These are phyloP conservation scores for Manis pentadactyla DNA, from an alignment of 2,797 vertebrate species.

Conservation along the genomic window DNA sequence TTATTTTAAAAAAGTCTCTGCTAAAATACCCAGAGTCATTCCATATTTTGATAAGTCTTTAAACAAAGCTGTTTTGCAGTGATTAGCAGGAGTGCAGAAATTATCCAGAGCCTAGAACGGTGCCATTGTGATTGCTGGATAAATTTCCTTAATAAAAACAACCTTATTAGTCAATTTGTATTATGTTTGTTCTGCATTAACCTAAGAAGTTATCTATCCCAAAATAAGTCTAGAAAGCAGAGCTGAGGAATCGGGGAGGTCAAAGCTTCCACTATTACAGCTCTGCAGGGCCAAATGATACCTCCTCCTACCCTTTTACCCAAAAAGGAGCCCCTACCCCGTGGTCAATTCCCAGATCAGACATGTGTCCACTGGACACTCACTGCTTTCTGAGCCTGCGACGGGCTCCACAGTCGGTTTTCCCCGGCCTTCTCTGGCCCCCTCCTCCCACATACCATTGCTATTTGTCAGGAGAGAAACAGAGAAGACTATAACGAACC, in stretches of 20 bases:
- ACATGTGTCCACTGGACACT: background rate
- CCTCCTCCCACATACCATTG: background rate
- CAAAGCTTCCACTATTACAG: background rate
- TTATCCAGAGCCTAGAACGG: background rate
- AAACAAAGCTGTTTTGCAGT: background rate
- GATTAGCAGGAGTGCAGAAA: conserved; percentile 4
- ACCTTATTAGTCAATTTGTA: background rate
- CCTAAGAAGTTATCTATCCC: background rate
- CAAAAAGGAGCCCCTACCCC: background rate
- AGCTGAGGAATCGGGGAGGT: background rate
- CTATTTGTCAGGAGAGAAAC: background rate
- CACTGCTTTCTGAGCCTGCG: background rate
- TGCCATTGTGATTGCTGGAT: background rate
- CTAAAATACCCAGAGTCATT: background rate
- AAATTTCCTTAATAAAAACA: conserved; percentile 40
- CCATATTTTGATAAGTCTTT: background rate
- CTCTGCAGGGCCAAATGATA: background rate
- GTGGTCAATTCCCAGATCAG: background rate
- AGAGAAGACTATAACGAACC: background rate
- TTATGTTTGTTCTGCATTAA: background rate
- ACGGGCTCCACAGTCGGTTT: background rate
- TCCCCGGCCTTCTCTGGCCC: background rate
- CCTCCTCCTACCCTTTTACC: background rate
- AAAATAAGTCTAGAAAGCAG: conserved; percentile 18
- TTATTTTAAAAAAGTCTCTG: background rate